Conservation (phyloP, 2,113 vertebrate genomes). For the Oxyura jamaicensis region DNA sequence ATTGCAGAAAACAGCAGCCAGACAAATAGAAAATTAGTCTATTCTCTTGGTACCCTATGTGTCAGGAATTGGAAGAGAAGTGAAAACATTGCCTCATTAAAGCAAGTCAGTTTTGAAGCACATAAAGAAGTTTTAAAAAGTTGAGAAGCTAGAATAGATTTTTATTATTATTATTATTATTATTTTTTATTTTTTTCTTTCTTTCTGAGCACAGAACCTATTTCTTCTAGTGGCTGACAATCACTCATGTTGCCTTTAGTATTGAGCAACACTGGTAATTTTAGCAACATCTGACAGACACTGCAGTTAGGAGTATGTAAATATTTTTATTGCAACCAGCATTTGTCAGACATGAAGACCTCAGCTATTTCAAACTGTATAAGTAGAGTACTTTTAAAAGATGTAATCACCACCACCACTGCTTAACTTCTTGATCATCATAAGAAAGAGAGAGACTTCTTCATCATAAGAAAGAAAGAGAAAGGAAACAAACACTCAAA, state of each 20-base stretch:
- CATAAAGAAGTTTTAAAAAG: background rate
- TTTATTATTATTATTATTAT: too few relatives aligned
- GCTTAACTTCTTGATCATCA: background rate
- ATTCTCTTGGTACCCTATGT: background rate
- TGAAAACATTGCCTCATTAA: background rate
- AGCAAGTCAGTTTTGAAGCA: background rate
- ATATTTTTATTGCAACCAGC: conserved; percentile 23
- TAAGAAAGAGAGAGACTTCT: too few relatives aligned
- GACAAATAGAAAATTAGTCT: conserved; percentile 6
- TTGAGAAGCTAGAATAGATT: background rate
- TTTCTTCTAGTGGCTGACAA: background rate
- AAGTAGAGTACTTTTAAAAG: background rate
- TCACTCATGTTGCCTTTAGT: background rate
- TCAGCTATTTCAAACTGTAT: background rate
- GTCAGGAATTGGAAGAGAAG: background rate
- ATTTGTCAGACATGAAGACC: background rate
- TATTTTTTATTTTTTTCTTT: conserved; percentile 20
- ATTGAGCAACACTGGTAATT: background rate
- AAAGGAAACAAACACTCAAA: background rate
- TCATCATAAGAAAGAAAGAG: background rate
- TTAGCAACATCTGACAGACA: conserved; percentile 18
- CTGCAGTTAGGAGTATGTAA: background rate
- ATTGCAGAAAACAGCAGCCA: background rate
- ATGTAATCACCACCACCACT: background rate
- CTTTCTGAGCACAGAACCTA: background rate